Percentiles rank a stretch among this genome's conserved stretches.
phyloP scores from a whole-genome alignment of 2,888 invertebrate species.

The Drosophila tripunctata region DNA sequence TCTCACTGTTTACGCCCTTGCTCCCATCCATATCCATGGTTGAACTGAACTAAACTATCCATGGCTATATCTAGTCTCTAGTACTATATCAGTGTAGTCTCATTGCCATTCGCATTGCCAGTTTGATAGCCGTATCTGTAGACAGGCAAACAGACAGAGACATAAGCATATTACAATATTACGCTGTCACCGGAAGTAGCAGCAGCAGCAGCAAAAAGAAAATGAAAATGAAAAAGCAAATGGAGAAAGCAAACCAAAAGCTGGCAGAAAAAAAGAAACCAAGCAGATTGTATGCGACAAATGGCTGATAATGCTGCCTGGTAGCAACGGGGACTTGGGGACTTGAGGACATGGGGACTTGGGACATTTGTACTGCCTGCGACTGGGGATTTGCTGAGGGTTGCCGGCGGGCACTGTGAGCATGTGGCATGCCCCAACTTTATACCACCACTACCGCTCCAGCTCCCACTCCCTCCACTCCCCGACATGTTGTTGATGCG shows the following conservation, averaged over 20 bases:
- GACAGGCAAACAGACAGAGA: slow-evolving; percentile 69
- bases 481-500: slow-evolving; percentile 43
- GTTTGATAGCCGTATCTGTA: slow-evolving; percentile 56
- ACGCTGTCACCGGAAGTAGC: slow-evolving; percentile 81
- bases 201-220: slow-evolving; percentile 35
- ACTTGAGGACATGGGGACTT: slow-evolving; percentile 22
- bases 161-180: slow-evolving; percentile 81
- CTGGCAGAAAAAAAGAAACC: slow-evolving; percentile 63
- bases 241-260: slow-evolving; percentile 22
- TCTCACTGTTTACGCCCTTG: neutral
- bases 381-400: slow-evolving; percentile 21
- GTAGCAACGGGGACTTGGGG: slow-evolving; percentile 34
- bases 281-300: slow-evolving; percentile 80
- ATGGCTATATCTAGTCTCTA: slow-evolving; percentile 28
- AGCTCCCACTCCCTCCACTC: neutral
- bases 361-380: slow-evolving; percentile 5
- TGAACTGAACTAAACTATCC: slow-evolving; percentile 22
- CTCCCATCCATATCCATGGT: neutral
- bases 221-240: slow-evolving; percentile 21
- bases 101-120: slow-evolving; percentile 35
- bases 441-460: too few relatives aligned
- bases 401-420: slow-evolving; percentile 4
- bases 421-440: slow-evolving; percentile 44
- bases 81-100: slow-evolving; percentile 26
- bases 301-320: slow-evolving; percentile 78